Conservation (phyloP, 35 echinoderm and acorn worm genomes). For the Strongylocentrotus purpuratus region DNA sequence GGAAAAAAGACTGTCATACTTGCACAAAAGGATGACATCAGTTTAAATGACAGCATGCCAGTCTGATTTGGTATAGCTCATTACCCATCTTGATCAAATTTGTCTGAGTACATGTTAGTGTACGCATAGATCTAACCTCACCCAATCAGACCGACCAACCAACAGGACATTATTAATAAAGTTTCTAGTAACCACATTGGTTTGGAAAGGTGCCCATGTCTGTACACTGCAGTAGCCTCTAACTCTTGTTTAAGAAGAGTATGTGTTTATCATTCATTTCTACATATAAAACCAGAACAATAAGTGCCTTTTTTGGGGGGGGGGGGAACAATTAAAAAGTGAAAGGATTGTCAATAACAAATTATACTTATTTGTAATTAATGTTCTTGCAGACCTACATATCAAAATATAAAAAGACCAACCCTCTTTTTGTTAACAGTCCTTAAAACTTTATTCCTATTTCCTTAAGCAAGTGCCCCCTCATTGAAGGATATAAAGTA, state of each 20-base stretch:
- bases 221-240: neutral
- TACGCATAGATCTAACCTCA: neutral
- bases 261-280: neutral
- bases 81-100: neutral
- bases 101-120: neutral
- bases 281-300: neutral
- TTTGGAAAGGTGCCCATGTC: constrained; percentile 1
- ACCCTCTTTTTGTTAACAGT: no score
- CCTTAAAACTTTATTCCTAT: no score
- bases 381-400: no score
- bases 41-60: neutral
- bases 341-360: no score
- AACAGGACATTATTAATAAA: constrained; percentile 1
- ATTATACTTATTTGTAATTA: no score
- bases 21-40: neutral
- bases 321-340: no score
- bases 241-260: neutral
- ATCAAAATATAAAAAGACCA: no score
- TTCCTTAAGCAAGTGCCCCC: no score
- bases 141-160: neutral
- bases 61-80: neutral
- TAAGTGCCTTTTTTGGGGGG: no score
- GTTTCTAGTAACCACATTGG: neutral
- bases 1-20: neutral
- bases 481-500: no score